Percentiles rank a stretch among this genome's conserved stretches.
These are phyloP conservation scores for Drosophila parabipectinata DNA, from an alignment of 1,140 invertebrate genomes.

Conservation along the genomic window DNA sequence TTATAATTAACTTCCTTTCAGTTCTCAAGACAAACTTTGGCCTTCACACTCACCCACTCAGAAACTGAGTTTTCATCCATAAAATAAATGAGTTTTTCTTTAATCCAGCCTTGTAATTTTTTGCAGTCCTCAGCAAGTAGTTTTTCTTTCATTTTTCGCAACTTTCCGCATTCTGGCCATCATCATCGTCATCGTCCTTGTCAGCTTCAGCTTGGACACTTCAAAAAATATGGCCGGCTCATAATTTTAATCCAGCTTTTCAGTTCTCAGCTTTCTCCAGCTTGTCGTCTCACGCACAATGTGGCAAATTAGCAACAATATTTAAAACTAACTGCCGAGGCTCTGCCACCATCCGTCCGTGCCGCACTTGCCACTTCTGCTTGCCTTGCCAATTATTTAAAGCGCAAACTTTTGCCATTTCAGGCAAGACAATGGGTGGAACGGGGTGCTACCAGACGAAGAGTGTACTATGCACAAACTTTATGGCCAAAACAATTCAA, in stretches of 20 bases:
- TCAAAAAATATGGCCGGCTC: constrained; percentile 78
- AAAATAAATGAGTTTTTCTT: constrained; percentile 49
- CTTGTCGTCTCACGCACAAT: constrained; percentile 62
- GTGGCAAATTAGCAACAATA: constrained; percentile 81
- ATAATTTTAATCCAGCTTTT: constrained; percentile 79
- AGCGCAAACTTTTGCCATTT: constrained; percentile 72
- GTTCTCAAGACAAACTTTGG: constrained; percentile 33
- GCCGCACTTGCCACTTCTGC: constrained; percentile 5
- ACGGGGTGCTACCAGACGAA: not conserved
- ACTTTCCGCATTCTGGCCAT: constrained; percentile 32
- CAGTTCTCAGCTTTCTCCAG: not conserved
- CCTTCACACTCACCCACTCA: constrained; percentile 9
- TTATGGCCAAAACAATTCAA: constrained; percentile 73
- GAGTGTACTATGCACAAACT: constrained; percentile 41
- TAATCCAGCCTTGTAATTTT: constrained; percentile 44
- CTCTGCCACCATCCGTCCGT: constrained; percentile 21
- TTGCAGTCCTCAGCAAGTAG: constrained; percentile 47
- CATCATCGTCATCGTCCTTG: constrained; percentile 39
- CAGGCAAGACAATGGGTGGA: constrained; percentile 45
- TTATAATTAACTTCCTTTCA: constrained; percentile 27
- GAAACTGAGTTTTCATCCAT: constrained; percentile 12
- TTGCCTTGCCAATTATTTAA: constrained; percentile 74
- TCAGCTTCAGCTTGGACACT: constrained; percentile 61
- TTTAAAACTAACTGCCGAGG: constrained; percentile 74
- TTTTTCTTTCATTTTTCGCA: constrained; percentile 38